phyloP scores from a whole-genome alignment of 2,113 vertebrate genomes.

The Synchiropus splendidus region DNA sequence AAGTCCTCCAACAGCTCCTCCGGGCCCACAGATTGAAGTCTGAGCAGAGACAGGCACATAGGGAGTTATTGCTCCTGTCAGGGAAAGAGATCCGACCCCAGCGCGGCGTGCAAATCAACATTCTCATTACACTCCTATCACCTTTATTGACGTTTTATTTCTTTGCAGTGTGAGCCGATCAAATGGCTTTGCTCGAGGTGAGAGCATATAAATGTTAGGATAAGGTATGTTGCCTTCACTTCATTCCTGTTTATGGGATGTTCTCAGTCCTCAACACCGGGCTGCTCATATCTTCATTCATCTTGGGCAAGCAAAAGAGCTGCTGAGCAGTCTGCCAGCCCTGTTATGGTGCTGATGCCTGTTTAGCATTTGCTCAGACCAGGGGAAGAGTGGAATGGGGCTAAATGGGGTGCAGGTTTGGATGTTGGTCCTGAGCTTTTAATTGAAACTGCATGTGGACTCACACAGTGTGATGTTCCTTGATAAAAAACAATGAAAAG shows the following conservation, averaged over 20 bases:
- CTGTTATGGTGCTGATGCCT: slow-evolving; percentile 56
- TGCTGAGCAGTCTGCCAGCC: slow-evolving; percentile 44
- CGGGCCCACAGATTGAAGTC: slow-evolving; percentile 53
- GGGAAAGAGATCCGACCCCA: slow-evolving; percentile 37
- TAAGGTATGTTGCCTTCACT: slow-evolving; percentile 22
- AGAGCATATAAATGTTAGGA: slow-evolving; percentile 39
- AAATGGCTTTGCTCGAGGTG: slow-evolving; percentile 30
- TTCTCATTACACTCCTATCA: slow-evolving; percentile 53
- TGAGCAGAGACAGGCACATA: slow-evolving; percentile 44
- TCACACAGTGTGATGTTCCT: slow-evolving; percentile 48
- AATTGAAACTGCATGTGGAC: slow-evolving; percentile 68
- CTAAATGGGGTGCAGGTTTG: slow-evolving; percentile 55
- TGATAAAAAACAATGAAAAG: slow-evolving; percentile 51
- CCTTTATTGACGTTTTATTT: slow-evolving; percentile 39
- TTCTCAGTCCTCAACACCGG: slow-evolving; percentile 35
- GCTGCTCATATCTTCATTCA: slow-evolving; percentile 43
- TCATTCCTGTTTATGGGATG: slow-evolving; percentile 35
- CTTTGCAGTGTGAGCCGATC: slow-evolving; percentile 5
- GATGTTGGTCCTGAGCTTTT: slow-evolving; percentile 41
- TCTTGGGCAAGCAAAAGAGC: slow-evolving; percentile 47
- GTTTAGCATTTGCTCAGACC: slow-evolving; percentile 62
- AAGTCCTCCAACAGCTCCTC: slow-evolving; percentile 61
- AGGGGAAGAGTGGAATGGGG: slow-evolving; percentile 46
- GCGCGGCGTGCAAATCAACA: slow-evolving; percentile 46
- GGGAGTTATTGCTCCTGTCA: slow-evolving; percentile 46